These are phyloP conservation scores for Aplysina aerophoba DNA, from an alignment of 37 sponge, comb jelly and placozoan species.

Conservation along the genomic window DNA sequence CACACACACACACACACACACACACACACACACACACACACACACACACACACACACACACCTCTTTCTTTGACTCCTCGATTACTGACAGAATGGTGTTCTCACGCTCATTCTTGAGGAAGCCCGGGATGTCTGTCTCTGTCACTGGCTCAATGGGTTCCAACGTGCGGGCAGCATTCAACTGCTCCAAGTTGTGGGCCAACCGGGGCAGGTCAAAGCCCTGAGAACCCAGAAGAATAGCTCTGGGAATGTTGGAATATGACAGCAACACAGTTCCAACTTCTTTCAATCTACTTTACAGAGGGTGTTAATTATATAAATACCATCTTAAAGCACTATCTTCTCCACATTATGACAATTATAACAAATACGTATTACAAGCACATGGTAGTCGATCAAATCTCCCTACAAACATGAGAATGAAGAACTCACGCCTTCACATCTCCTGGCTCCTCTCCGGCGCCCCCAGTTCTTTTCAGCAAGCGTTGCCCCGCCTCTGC, in stretches of 20 bases:
- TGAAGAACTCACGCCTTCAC: constrained; percentile 79
- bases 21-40: not conserved
- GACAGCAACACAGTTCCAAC: too few species aligned
- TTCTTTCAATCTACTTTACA: too few species aligned
- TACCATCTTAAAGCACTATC: too few species aligned
- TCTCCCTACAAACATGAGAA: constrained; percentile 63
- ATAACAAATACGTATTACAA: not conserved
- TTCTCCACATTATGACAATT: too few species aligned
- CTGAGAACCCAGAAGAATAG: constrained; percentile 89
- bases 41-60: constrained; percentile 18
- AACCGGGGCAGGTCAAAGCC: constrained; percentile 93
- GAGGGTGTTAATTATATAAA: too few species aligned
- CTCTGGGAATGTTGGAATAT: constrained; percentile 34
- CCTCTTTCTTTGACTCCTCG: constrained; percentile 84
- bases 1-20: not conserved
- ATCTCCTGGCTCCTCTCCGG: constrained; percentile 67
- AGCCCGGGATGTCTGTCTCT: constrained; percentile 89
- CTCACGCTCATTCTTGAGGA: constrained; percentile 90
- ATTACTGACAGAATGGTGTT: constrained; percentile 94
- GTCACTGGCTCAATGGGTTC: constrained; percentile 87
- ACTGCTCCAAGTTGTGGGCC: constrained; percentile 83
- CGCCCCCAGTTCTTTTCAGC: constrained; percentile 73
- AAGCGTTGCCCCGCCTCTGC: constrained; percentile 93
- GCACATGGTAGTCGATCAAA: not conserved
- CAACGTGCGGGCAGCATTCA: constrained; percentile 89